These are phyloP conservation scores for Pseudorhiza aurosa DNA, from an alignment of 30 jellyfish, hydroid and myxozoan genomes.

Conservation along the genomic window DNA sequence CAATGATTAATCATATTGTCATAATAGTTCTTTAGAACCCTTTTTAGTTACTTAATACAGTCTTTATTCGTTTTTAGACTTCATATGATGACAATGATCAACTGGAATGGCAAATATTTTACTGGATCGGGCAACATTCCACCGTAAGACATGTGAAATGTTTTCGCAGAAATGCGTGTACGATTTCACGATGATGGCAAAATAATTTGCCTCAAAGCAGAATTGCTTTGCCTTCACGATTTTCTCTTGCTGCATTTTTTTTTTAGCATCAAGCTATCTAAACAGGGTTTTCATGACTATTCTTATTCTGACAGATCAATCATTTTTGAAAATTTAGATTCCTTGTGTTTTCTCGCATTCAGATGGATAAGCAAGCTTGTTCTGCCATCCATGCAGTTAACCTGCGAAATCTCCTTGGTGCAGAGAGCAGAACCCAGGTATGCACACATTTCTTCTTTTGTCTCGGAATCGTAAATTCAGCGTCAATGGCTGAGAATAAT, in stretches of 20 bases:
- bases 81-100: constrained; percentile 80
- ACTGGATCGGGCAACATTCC: constrained; percentile 99
- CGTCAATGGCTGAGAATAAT: neutral
- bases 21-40: no score
- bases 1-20: no score
- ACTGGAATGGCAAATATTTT: constrained; percentile 84
- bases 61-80: constrained; percentile 77
- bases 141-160: constrained; percentile 66
- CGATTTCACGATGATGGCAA: no score
- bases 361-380: constrained; percentile 98
- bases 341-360: neutral
- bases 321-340: no score
- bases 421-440: constrained; percentile 98
- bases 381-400: constrained; percentile 99
- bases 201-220: no score
- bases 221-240: no score
- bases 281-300: no score
- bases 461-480: neutral
- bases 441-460: neutral
- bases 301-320: no score
- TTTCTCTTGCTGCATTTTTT: no score
- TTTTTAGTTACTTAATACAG: no score
- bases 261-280: no score
- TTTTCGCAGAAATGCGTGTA: no score
- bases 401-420: constrained; percentile 97